These are phyloP conservation scores for Lamprologus lemairii DNA, from an alignment of 2,113 vertebrate genomes.

Conservation along the genomic window DNA sequence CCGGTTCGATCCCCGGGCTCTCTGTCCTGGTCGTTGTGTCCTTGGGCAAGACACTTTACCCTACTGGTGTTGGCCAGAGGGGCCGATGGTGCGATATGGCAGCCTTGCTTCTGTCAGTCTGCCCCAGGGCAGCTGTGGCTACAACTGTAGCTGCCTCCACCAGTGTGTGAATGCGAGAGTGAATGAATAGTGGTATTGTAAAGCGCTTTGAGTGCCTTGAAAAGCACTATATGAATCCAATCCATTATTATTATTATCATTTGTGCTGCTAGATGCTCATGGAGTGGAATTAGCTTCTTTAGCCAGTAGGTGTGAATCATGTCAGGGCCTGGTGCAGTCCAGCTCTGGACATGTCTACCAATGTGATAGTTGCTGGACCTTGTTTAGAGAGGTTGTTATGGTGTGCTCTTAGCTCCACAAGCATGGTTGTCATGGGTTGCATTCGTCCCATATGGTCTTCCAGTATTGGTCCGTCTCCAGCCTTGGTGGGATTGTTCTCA, in stretches of 20 bases:
- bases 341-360: not conserved
- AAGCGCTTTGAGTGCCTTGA: too few relatives aligned
- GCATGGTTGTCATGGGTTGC: not conserved
- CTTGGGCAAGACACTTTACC: too few relatives aligned
- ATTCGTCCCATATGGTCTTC: not conserved
- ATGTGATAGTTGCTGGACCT: not conserved
- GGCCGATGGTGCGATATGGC: too few relatives aligned
- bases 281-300: not conserved
- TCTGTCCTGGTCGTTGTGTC: too few relatives aligned
- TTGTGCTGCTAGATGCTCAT: not conserved
- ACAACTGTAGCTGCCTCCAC: too few relatives aligned
- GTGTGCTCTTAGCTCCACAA: not conserved
- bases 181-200: too few relatives aligned
- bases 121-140: too few relatives aligned
- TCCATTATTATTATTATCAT: not conserved
- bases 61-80: too few relatives aligned
- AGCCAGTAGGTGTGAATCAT: not conserved
- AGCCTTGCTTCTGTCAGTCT: too few relatives aligned
- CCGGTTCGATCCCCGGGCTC: too few relatives aligned
- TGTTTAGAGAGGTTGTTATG: not conserved
- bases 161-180: accelerated
- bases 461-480: not conserved
- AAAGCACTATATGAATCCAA: too few relatives aligned
- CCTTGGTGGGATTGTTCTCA: not conserved
- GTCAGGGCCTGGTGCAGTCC: not conserved